Conservation (phyloP, 2,113 vertebrate genomes). For the Nyctereutes procyonoides region DNA sequence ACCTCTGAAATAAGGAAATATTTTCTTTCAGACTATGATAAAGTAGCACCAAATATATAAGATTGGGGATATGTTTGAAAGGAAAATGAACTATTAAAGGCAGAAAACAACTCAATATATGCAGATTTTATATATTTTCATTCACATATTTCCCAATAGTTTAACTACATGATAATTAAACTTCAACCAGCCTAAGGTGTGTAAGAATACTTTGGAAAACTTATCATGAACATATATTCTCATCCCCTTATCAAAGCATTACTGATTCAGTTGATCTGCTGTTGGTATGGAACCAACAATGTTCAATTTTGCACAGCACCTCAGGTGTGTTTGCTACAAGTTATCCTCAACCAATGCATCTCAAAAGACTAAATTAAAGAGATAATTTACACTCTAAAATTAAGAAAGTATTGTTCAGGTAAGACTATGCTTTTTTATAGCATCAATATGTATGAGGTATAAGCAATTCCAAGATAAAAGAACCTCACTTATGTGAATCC, state of each 20-base stretch:
- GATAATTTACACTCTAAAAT: not conserved
- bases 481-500: not conserved
- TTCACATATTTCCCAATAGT: not conserved
- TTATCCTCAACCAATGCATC: not conserved
- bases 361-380: not conserved
- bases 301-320: not conserved
- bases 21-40: not conserved
- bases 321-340: not conserved
- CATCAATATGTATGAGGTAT: not conserved
- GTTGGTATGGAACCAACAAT: not conserved
- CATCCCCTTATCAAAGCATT: not conserved
- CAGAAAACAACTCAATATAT: not conserved
- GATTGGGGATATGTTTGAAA: not conserved
- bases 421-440: not conserved
- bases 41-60: not conserved
- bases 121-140: not conserved
- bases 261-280: not conserved
- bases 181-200: not conserved
- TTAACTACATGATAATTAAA: not conserved
- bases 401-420: not conserved
- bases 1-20: not conserved
- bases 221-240: not conserved
- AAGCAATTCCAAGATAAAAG: not conserved
- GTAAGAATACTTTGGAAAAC: not conserved
- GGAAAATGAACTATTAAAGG: not conserved